Base-by-base conservation (phyloP, 2,888 invertebrate species). In the Polydrusus cervinus region DNA sequence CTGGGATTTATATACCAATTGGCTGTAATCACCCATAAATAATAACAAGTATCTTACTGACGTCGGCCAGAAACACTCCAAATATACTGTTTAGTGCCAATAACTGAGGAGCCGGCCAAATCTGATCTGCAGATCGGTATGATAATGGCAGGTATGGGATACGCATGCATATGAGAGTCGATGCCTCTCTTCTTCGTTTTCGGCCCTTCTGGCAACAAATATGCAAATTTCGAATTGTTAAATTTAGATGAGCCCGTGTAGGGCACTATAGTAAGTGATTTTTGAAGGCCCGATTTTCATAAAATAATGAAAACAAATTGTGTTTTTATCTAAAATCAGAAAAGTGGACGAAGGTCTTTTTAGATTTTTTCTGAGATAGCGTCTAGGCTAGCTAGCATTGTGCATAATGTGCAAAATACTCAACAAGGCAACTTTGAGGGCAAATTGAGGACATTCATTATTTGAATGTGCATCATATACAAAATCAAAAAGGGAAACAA, bases 21-120 rank as follows among this genome's bases (percentile, higher is more conserved):
- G 51, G 60, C 70, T 61, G 65, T 75, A 75, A 75, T 75, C 62
- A 71, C 55, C 60, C 70, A 34, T 66, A 71, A 66, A 75, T 75
- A 75, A 75, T 75, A 75, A 70, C 70, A 57, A 75, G 74, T 65
- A 75, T 75, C 70, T 70, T 60, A 45, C 74, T 75, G 74, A 71
- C 71, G 65, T 74, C 64, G 64, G 69, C 57, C 74, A 64, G 74
- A 69, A 74, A 74, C 74, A 62, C 69, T 69, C 69, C 62, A 74
- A 74, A 67, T 69, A 74, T 74, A 74, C 74, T 74, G 69, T 74
- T 74, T 74, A 74, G 74, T 74, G 68, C 74, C 74, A 74, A 74
- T 69, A 74, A 74, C 74, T 64, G 68, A 62, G 74, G 53, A 74
- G 55, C 68, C 34, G 55, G 69, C 74, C 68, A 69, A 74, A 74